A percentile compares a stretch with the other conserved stretches of the same genome.
phyloP scores from a whole-genome alignment of 2,113 vertebrate genomes.

The Macquaria ambigua region DNA sequence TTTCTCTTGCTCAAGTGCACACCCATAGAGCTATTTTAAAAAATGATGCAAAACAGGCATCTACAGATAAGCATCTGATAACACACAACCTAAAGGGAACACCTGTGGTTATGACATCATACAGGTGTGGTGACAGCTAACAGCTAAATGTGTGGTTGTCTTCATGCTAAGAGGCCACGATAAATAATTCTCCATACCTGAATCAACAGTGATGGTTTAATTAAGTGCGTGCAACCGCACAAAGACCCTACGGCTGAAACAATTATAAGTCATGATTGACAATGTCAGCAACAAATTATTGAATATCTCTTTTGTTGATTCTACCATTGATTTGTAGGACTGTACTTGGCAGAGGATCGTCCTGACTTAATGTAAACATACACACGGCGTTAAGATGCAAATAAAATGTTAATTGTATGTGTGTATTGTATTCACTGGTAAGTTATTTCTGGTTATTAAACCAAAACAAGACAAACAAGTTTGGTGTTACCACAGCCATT shows the following conservation, averaged over 20 bases:
- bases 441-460: neutral
- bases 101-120: conserved; percentile 62
- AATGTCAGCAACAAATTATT: conserved; percentile 6
- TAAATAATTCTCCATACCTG: neutral
- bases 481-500: conserved; percentile 16
- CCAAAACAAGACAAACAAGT: conserved; percentile 49
- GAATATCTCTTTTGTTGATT: conserved; percentile 11
- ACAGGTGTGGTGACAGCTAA: conserved; percentile 52
- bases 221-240: neutral
- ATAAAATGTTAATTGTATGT: no score
- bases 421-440: neutral
- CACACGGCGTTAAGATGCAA: no score
- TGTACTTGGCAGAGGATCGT: neutral
- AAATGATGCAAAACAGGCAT: conserved; percentile 80
- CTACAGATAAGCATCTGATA: conserved; percentile 67
- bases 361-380: neutral
- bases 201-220: conserved; percentile 9
- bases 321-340: neutral
- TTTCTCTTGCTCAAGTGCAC: conserved; percentile 35
- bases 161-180: neutral
- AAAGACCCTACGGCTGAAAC: neutral
- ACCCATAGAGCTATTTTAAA: conserved; percentile 39
- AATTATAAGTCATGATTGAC: neutral
- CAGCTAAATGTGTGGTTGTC: neutral
- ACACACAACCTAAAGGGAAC: conserved; percentile 12